These are phyloP conservation scores for Drosophila atripex DNA, from an alignment of 2,888 invertebrate genomes.

Conservation along the genomic window DNA sequence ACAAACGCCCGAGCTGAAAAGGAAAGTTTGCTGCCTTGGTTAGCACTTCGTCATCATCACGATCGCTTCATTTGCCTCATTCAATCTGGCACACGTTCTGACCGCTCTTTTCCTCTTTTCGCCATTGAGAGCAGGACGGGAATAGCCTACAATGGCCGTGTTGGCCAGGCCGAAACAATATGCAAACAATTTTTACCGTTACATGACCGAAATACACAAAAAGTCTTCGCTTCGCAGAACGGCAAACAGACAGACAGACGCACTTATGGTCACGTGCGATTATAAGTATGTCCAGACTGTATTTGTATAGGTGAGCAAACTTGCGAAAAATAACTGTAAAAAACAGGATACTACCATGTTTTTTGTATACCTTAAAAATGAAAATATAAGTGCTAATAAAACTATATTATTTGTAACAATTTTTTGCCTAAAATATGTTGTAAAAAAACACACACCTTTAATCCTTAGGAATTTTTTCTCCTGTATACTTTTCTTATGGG, in stretches of 20 bases:
- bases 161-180: conserved; percentile 72
- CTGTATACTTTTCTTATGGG: conserved; percentile 4
- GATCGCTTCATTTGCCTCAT: conserved; percentile 78
- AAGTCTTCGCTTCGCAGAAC: conserved; percentile 20
- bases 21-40: conserved; percentile 49
- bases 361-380: background rate
- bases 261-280: conserved; percentile 77
- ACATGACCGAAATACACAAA: conserved; percentile 78
- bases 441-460: too few species aligned
- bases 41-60: conserved; percentile 52
- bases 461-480: background rate
- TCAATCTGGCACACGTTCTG: conserved; percentile 74
- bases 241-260: conserved; percentile 39
- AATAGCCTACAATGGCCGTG: conserved; percentile 41
- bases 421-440: conserved; percentile 5
- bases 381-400: too few species aligned
- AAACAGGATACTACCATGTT: background rate
- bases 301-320: conserved; percentile 7
- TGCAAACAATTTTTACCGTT: conserved; percentile 79
- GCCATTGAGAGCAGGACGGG: conserved; percentile 12
- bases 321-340: background rate
- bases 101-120: background rate
- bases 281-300: conserved; percentile 34
- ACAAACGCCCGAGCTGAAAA: conserved; percentile 55
- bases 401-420: background rate